These are phyloP conservation scores for Ylistrum balloti DNA, from an alignment of 1,140 invertebrate species.

Conservation along the genomic window DNA sequence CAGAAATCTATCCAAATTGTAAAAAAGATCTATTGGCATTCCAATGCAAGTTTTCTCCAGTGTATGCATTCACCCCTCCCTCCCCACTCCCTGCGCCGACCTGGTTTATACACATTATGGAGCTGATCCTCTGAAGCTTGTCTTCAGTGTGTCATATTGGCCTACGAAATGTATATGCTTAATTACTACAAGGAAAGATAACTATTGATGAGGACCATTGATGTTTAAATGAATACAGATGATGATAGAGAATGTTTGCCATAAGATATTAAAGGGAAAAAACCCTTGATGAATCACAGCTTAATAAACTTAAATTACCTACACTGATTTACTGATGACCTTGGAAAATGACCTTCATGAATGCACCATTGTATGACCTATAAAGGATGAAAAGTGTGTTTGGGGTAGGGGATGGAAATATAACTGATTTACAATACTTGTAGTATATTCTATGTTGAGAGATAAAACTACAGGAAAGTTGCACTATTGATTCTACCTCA, in stretches of 20 bases:
- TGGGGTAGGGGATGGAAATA: too few species aligned
- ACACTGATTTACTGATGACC: slow-evolving; percentile 4
- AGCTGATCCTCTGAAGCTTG: not conserved
- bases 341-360: not conserved
- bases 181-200: not conserved
- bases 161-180: not conserved
- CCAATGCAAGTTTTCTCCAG: not conserved
- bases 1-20: too few species aligned
- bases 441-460: too few species aligned
- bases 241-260: not conserved
- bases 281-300: not conserved
- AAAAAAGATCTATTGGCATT: not conserved
- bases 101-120: not conserved
- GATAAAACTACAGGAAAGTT: too few species aligned
- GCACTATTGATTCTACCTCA: too few species aligned
- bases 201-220: not conserved
- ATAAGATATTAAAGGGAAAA: not conserved
- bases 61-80: not conserved
- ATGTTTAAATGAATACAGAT: not conserved
- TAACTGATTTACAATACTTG: too few species aligned
- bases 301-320: not conserved
- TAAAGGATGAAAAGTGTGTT: too few species aligned
- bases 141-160: not conserved
- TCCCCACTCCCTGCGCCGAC: not conserved
- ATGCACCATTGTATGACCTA: not conserved